Percentiles rank a stretch among this genome's conserved stretches.
Evolutionary conservation across 2,113 vertebrate genomes (phyloP).

Genomic region (Protobothrops flavoviridis): DNA sequence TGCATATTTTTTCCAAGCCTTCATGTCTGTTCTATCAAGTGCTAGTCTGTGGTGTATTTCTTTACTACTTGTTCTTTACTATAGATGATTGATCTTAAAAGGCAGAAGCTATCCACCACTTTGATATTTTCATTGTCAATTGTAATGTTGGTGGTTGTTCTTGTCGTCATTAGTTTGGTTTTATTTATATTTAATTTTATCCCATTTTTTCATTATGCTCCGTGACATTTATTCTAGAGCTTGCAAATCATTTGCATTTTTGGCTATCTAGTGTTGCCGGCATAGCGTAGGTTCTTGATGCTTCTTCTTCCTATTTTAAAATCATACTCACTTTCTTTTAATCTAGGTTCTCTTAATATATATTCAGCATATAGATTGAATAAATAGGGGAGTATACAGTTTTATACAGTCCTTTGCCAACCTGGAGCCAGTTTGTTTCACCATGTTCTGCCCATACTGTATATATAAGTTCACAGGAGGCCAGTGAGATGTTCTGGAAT

Average conservation of each 20-base stretch:
- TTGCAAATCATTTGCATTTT: background rate
- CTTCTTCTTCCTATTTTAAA: background rate
- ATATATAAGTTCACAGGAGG: background rate
- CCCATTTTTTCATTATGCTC: background rate
- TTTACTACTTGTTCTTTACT: background rate
- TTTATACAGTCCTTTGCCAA: background rate
- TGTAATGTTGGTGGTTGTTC: background rate
- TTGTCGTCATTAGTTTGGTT: background rate
- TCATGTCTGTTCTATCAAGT: background rate
- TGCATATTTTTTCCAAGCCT: background rate
- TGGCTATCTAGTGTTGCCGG: background rate
- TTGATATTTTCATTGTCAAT: background rate
- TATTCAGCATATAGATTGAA: background rate
- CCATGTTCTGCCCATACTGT: background rate
- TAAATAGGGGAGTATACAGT: background rate
- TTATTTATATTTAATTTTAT: background rate
- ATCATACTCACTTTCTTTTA: background rate
- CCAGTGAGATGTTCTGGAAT: background rate
- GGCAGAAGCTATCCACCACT: background rate
- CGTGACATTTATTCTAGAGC: background rate
- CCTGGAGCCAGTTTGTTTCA: background rate
- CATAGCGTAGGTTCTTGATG: background rate
- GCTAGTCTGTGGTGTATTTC: background rate
- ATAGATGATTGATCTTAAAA: background rate
- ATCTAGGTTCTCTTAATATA: background rate